Evolutionary conservation across 2,113 vertebrate species (phyloP).

Genomic region (Istiophorus platypterus): DNA sequence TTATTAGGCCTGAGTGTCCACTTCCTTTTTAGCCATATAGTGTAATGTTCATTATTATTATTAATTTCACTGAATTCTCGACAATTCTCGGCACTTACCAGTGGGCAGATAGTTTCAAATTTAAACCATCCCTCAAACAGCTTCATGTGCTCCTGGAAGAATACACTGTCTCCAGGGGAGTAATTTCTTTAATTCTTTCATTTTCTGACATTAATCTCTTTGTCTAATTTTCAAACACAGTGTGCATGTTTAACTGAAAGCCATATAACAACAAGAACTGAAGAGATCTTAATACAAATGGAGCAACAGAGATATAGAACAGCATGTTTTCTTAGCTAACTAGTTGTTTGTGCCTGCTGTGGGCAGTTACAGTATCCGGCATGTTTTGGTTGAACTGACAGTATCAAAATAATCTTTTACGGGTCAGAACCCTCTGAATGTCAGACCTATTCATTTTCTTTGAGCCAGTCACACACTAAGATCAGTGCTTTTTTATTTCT

Average conservation of each 20-base stretch:
- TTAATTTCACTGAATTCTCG: not conserved
- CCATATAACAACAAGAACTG: not conserved
- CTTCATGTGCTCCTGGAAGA: not conserved
- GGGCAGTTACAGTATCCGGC: slow-evolving; percentile 5
- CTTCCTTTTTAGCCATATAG: not conserved
- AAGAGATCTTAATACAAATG: not conserved
- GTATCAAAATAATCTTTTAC: slow-evolving; percentile 14
- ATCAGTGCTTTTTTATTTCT: not conserved
- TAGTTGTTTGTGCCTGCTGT: slow-evolving; percentile 18
- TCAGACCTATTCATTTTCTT: slow-evolving; percentile 34
- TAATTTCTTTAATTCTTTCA: not conserved
- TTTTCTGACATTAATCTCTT: not conserved
- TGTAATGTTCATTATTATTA: not conserved
- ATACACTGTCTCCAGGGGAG: not conserved
- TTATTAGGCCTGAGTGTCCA: not conserved
- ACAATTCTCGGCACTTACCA: not conserved
- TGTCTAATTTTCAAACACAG: not conserved
- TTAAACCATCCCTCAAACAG: not conserved
- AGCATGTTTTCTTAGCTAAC: slow-evolving; percentile 20
- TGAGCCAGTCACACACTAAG: slow-evolving; percentile 18
- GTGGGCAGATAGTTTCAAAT: slow-evolving; percentile 10
- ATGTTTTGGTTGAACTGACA: slow-evolving; percentile 16
- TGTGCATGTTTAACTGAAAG: not conserved
- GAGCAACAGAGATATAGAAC: not conserved
- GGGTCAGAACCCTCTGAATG: slow-evolving; percentile 33